Base-by-base conservation (phyloP, 2,113 vertebrate species). In the Sturnira hondurensis region DNA sequence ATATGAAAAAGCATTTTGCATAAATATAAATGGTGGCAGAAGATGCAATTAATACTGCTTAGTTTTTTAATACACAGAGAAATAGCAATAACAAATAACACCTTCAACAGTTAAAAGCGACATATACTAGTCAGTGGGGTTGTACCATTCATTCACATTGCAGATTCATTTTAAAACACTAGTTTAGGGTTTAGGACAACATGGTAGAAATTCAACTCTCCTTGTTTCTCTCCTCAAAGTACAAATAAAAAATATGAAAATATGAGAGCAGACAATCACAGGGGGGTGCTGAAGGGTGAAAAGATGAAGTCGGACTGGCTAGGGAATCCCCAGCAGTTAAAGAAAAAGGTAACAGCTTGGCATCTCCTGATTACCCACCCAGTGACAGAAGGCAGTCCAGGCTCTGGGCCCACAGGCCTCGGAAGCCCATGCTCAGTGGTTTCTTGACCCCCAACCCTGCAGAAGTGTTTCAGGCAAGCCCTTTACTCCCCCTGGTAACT, bases 131-230 rank as follows among this genome's bases (percentile, higher is more conserved):
- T 56, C 91, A 90, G 68, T 56, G 17, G 38, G 38, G 33, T 24
- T 84, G 41, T 77, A 96, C 41, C 65, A 80, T 24, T 47, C 65
- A 74, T 31, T 84, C 20, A 68, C 16, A 90, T 58, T 87, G 19
- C n/a, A 91, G 87, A 89, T 26, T 78, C 78, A 80, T 24, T 24
- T 92, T 86, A 86, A 97, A 89, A 90, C 7, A 84, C 14, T 73
- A 90, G 76, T 31, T 93, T 73, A 91, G 22, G 24, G 20, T 95
- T 92, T 93, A 41, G 78, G 43, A 80, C 41, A 83, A 95, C 20
- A 78, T 63, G 11, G 28, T 22, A 96, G 47, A 96, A 93, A 86
- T 5, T 82, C 16, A 90, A 86, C 33, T 90, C 31, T 83, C 13
- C 70, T 3, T 80, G 16, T 17, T 90, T 13, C 9, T 95, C 54